These are phyloP conservation scores for Drosophila rufa DNA, from an alignment of 1,140 invertebrate species.

Conservation along the genomic window DNA sequence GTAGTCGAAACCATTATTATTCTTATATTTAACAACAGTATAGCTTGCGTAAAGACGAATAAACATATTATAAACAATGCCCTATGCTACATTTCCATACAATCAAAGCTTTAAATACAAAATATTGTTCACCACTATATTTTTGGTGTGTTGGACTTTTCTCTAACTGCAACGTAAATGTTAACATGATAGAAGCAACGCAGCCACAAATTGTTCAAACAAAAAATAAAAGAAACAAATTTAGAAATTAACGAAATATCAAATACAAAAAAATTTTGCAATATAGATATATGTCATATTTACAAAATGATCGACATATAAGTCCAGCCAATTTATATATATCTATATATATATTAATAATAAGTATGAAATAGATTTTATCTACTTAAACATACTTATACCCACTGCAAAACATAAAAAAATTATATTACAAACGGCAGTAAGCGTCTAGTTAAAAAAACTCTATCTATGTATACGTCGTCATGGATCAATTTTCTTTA, in stretches of 20 bases:
- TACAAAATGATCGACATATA: conserved; percentile 37
- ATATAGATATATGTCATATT: conserved; percentile 35
- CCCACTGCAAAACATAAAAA: neutral
- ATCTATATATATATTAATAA: conserved; percentile 14
- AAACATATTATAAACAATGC: conserved; percentile 1
- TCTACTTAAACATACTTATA: conserved; percentile 3
- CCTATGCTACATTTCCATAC: conserved; percentile 10
- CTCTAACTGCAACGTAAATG: conserved; percentile 36
- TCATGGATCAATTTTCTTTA: too few relatives aligned
- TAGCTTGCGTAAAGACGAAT: conserved; percentile 7
- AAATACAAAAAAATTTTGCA: conserved; percentile 58
- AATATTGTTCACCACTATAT: conserved; percentile 8
- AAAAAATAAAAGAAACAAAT: conserved; percentile 18
- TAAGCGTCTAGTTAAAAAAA: neutral
- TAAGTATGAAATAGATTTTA: conserved; percentile 27
- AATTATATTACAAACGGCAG: neutral
- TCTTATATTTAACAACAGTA: neutral
- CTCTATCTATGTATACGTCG: too few relatives aligned
- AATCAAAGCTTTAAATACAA: conserved; percentile 33
- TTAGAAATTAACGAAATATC: conserved; percentile 2
- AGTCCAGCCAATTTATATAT: conserved; percentile 35
- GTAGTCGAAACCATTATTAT: neutral
- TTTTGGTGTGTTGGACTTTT: conserved; percentile 19
- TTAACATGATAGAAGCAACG: conserved; percentile 54
- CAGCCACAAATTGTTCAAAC: conserved; percentile 35